These are phyloP conservation scores for Mizuhopecten yessoensis DNA, from an alignment of 1,140 invertebrate genomes.

Conservation along the genomic window DNA sequence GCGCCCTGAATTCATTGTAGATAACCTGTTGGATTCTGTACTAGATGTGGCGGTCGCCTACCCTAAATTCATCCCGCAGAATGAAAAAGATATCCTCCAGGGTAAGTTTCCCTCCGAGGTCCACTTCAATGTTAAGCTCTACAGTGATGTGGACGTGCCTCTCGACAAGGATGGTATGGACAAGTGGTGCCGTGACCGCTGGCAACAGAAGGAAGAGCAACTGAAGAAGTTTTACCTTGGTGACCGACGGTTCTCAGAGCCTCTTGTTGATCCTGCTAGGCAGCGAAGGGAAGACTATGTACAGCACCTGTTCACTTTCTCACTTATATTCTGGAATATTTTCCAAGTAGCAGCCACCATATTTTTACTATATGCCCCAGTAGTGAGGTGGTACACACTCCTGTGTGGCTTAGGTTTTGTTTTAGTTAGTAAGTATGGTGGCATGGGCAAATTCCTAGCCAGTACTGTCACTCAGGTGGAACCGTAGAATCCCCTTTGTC, in stretches of 20 bases:
- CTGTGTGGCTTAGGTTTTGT: constrained; percentile 49
- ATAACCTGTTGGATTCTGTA: constrained; percentile 67
- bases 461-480: constrained; percentile 13
- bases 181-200: constrained; percentile 72
- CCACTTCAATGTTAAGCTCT: constrained; percentile 74
- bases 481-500: not conserved
- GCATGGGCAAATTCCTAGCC: constrained; percentile 27
- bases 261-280: constrained; percentile 36
- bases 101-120: constrained; percentile 79
- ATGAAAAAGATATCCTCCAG: constrained; percentile 74
- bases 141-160: constrained; percentile 64
- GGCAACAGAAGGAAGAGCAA: constrained; percentile 76
- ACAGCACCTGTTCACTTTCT: constrained; percentile 56
- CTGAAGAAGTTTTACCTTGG: constrained; percentile 73
- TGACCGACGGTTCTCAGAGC: constrained; percentile 45
- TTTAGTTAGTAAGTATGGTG: constrained; percentile 59
- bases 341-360: constrained; percentile 52
- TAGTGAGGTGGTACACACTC: constrained; percentile 57
- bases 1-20: constrained; percentile 54
- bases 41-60: constrained; percentile 79
- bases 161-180: constrained; percentile 67
- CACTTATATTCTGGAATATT: constrained; percentile 55
- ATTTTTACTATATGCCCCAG: constrained; percentile 54
- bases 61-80: constrained; percentile 74
- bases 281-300: constrained; percentile 49